phyloP scores from a whole-genome alignment of 2,797 vertebrate species.

The Aplochiton taeniatus region DNA sequence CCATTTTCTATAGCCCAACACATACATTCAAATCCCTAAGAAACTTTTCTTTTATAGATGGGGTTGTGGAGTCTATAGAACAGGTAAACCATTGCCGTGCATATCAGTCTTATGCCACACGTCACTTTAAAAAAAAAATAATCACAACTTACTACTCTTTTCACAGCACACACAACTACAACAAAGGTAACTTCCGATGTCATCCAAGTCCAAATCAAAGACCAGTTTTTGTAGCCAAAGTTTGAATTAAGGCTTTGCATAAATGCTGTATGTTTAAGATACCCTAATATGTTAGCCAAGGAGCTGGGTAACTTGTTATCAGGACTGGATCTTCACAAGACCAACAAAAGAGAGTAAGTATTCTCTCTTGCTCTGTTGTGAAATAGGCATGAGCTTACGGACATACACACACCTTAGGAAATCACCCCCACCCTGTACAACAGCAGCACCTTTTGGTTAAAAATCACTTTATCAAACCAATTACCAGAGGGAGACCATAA shows the following conservation, averaged over 20 bases:
- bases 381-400: not conserved
- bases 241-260: not conserved
- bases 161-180: slow-evolving; percentile 30
- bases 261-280: slow-evolving; percentile 38
- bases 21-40: too few species aligned
- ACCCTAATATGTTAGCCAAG: not conserved
- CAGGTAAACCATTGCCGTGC: slow-evolving; percentile 48
- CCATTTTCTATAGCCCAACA: too few species aligned
- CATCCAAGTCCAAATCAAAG: not conserved
- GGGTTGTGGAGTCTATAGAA: slow-evolving; percentile 2
- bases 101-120: not conserved
- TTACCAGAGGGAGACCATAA: not conserved
- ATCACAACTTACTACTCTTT: slow-evolving; percentile 21
- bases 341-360: slow-evolving; percentile 45
- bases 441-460: slow-evolving; percentile 53
- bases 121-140: too few species aligned
- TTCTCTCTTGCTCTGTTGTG: not conserved
- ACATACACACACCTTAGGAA: not conserved
- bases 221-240: not conserved
- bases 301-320: slow-evolving; percentile 28
- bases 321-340: slow-evolving; percentile 3
- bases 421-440: slow-evolving; percentile 14
- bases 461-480: not conserved
- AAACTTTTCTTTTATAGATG: slow-evolving; percentile 44
- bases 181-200: slow-evolving; percentile 52